Evolutionary conservation across 2,888 invertebrate genomes (phyloP).

Genomic region (Xestia xanthographa): DNA sequence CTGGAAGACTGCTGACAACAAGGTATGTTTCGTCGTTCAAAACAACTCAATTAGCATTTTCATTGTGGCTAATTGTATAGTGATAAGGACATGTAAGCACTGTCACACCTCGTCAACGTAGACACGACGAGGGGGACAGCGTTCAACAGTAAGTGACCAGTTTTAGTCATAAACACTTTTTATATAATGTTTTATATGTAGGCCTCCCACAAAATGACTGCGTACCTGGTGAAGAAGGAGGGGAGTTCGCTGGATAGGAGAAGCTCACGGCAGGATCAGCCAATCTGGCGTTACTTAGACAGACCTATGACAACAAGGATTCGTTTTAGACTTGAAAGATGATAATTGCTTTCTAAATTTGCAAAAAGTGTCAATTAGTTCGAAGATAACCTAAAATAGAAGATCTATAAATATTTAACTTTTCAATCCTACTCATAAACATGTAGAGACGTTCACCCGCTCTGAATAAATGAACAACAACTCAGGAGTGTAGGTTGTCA

Average conservation of each 20-base stretch:
- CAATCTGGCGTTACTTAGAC: background rate
- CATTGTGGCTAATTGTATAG: conserved; percentile 77
- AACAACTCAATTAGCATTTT: conserved; percentile 85
- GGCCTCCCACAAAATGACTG: no score
- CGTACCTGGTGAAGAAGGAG: background rate
- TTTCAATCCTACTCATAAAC: conserved; percentile 35
- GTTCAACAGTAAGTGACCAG: conserved; percentile 43
- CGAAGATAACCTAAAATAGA: conserved; percentile 12
- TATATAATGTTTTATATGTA: background rate
- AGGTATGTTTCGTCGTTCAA: conserved; percentile 76
- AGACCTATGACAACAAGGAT: background rate
- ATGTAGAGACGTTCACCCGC: conserved; percentile 56
- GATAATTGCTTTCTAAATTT: background rate
- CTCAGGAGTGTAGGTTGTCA: conserved; percentile 61
- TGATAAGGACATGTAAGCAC: conserved; percentile 78
- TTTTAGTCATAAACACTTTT: background rate
- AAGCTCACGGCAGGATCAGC: no score
- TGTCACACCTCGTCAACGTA: conserved; percentile 80
- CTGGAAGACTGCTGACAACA: conserved; percentile 71
- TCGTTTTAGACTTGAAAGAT: background rate
- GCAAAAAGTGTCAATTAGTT: conserved; percentile 15
- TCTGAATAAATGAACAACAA: conserved; percentile 59
- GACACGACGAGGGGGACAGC: conserved; percentile 41
- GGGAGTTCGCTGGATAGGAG: background rate
- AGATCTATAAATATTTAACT: conserved; percentile 31